phyloP scores from a whole-genome alignment of 2,113 vertebrate genomes.

The Stictonetta naevosa region DNA sequence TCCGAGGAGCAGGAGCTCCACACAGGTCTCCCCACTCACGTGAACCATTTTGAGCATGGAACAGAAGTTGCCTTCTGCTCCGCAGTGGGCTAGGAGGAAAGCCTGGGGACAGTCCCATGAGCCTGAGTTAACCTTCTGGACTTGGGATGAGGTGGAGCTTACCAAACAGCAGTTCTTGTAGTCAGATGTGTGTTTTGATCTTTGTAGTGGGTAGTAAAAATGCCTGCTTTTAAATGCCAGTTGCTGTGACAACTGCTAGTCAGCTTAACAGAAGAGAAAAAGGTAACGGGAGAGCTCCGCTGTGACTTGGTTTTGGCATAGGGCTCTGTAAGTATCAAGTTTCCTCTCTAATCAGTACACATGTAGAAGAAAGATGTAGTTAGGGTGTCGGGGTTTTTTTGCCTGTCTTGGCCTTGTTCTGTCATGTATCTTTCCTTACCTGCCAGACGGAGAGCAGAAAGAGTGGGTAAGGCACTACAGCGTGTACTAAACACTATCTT shows the following conservation, averaged over 20 bases:
- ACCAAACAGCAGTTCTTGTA: not conserved
- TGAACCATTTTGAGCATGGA: not conserved
- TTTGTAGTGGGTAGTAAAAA: not conserved
- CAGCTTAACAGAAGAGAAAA: not conserved
- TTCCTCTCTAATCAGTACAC: not conserved
- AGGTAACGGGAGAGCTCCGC: not conserved
- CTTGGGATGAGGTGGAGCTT: not conserved
- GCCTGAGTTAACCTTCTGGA: not conserved
- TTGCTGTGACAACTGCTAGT: not conserved
- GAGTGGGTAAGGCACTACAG: not conserved
- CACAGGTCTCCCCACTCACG: not conserved
- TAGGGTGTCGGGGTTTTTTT: not conserved
- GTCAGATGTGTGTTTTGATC: not conserved
- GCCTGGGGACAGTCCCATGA: not conserved
- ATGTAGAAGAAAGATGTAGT: not conserved
- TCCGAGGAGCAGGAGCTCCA: not conserved
- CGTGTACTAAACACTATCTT: accelerated
- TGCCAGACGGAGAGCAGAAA: not conserved
- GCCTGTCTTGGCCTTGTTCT: not conserved
- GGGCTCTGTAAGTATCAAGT: not conserved
- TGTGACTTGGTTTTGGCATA: not conserved
- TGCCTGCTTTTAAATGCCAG: not conserved
- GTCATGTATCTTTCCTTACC: not conserved
- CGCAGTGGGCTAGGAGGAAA: not conserved
- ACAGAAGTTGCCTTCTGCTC: not conserved